Percentiles rank a stretch among this genome's conserved stretches.
phyloP scores from a whole-genome alignment of 2,888 invertebrate genomes.

The Parelbella ahira region DNA sequence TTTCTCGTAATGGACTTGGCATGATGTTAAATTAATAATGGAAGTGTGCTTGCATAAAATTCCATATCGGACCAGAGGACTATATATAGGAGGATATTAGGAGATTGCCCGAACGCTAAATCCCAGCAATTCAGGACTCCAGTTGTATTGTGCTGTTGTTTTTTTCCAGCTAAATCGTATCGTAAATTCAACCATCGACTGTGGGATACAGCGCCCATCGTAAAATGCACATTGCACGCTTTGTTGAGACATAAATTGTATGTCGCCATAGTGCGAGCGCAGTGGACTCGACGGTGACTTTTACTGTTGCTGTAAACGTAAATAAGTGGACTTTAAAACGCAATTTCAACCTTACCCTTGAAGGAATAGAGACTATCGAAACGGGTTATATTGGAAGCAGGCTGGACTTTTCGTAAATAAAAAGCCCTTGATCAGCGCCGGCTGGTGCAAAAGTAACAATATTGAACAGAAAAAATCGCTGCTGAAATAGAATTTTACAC shows the following conservation, averaged over 20 bases:
- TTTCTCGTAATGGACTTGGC: too few species aligned
- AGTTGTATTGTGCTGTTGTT: constrained; percentile 14
- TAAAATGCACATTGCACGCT: constrained; percentile 39
- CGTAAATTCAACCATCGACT: constrained; percentile 35
- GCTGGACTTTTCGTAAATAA: constrained; percentile 6
- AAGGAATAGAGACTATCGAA: not conserved
- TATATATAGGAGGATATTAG: too few species aligned
- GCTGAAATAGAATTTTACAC: too few species aligned
- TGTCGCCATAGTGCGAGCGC: constrained; percentile 16
- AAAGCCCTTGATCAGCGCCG: constrained; percentile 16
- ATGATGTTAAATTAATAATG: too few species aligned
- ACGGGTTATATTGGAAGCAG: not conserved
- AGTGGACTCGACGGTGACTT: constrained; percentile 24
- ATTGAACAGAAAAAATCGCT: constrained; percentile 7
- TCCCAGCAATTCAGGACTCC: not conserved
- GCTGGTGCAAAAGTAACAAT: constrained; percentile 14
- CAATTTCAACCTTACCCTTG: constrained; percentile 3
- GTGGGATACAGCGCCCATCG: constrained; percentile 33
- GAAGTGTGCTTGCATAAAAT: too few species aligned
- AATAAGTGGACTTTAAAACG: constrained; percentile 1
- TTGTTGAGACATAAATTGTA: constrained; percentile 35
- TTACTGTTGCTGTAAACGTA: constrained; percentile 20
- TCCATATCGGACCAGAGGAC: too few species aligned
- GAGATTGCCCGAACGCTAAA: too few species aligned
- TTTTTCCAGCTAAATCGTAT: constrained; percentile 30